These are phyloP conservation scores for Phanerotoma sp. DNA, from an alignment of 2,888 invertebrate species.

Conservation along the genomic window DNA sequence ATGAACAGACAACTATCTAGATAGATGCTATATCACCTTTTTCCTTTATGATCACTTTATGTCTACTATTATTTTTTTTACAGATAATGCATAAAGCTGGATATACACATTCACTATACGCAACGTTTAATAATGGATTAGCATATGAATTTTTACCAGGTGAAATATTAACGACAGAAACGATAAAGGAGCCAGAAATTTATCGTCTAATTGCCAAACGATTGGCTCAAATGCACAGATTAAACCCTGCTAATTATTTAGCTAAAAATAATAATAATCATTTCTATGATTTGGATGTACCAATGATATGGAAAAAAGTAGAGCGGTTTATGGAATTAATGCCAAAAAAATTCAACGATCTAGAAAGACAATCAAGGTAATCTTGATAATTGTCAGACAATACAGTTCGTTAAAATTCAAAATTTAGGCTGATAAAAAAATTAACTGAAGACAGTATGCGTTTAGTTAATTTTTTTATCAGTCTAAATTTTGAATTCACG, in stretches of 20 bases:
- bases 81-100: slow-evolving; percentile 70
- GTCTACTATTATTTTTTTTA: slow-evolving; percentile 3
- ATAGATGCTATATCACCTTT: background rate
- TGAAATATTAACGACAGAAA: slow-evolving; percentile 68
- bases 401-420: no score
- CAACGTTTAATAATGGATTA: slow-evolving; percentile 90
- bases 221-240: slow-evolving; percentile 83
- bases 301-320: slow-evolving; percentile 77
- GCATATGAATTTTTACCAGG: slow-evolving; percentile 89
- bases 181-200: slow-evolving; percentile 66
- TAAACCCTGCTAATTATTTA: slow-evolving; percentile 46
- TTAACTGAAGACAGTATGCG: background rate
- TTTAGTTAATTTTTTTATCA: no score
- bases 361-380: slow-evolving; percentile 71
- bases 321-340: slow-evolving; percentile 73
- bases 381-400: slow-evolving; percentile 12
- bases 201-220: slow-evolving; percentile 76
- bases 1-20: background rate
- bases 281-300: slow-evolving; percentile 47
- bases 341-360: slow-evolving; percentile 70
- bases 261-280: slow-evolving; percentile 56
- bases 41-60: background rate
- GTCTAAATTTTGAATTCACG: no score
- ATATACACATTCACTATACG: slow-evolving; percentile 84
- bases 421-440: no score